phyloP scores from a whole-genome alignment of 2,797 vertebrate species.

The Macropus fuliginosus region DNA sequence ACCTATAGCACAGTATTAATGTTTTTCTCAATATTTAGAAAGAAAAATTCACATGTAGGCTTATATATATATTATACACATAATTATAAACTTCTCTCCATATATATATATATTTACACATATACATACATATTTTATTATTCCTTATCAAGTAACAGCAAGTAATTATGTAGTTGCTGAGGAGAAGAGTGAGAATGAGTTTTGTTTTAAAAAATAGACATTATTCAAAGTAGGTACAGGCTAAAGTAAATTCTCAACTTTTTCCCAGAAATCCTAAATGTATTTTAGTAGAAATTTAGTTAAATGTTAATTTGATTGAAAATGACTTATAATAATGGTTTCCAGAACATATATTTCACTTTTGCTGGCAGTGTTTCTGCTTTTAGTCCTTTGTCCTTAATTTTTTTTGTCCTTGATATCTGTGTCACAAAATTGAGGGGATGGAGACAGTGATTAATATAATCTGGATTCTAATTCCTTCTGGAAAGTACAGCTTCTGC shows the following conservation, averaged over 20 bases:
- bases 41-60: not conserved
- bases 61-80: not conserved
- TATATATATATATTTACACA: not conserved
- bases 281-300: not conserved
- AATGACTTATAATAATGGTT: slow-evolving; percentile 32
- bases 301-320: slow-evolving; percentile 36
- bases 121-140: not conserved
- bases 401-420: slow-evolving; percentile 72
- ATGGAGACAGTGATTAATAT: slow-evolving; percentile 77
- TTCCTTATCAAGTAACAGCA: not conserved
- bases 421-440: slow-evolving; percentile 72
- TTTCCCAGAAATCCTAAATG: not conserved
- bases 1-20: not conserved
- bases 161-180: not conserved
- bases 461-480: slow-evolving; percentile 78
- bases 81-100: too few species aligned
- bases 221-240: not conserved
- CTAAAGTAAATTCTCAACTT: not conserved
- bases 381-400: slow-evolving; percentile 62
- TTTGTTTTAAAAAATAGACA: not conserved
- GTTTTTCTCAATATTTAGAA: not conserved
- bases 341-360: not conserved
- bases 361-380: slow-evolving; percentile 25
- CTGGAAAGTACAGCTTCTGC: slow-evolving; percentile 61
- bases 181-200: not conserved